These are phyloP conservation scores for Ammodytes marinus DNA, from an alignment of 2,113 vertebrate species.

Conservation along the genomic window DNA sequence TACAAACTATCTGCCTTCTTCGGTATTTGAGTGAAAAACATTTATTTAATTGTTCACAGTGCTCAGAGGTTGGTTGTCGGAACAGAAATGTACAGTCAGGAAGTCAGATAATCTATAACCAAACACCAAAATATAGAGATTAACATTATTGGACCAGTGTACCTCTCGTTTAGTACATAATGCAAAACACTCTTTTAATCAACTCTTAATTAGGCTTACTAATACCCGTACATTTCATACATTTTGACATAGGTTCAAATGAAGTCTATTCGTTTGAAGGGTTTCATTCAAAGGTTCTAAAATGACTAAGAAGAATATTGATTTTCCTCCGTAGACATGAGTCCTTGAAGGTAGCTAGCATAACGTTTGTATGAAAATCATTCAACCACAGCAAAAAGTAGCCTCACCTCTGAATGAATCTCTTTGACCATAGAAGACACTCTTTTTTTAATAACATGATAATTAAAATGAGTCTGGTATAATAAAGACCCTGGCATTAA, in stretches of 20 bases:
- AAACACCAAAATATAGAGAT: slow-evolving; percentile 22
- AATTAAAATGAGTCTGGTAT: slow-evolving; percentile 1
- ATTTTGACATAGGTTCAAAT: background rate
- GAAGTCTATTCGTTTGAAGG: background rate
- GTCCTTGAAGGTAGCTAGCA: background rate
- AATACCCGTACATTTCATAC: background rate
- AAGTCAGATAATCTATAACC: slow-evolving; percentile 23
- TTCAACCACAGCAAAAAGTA: no score
- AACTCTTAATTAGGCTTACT: background rate
- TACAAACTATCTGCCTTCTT: background rate
- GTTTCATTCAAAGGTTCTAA: background rate
- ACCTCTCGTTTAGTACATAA: background rate
- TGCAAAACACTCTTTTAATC: background rate
- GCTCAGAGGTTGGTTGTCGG: slow-evolving; percentile 63
- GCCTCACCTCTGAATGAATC: background rate
- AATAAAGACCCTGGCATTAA: slow-evolving; percentile 26
- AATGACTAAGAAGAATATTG: background rate
- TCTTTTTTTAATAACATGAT: background rate
- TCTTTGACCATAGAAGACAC: background rate
- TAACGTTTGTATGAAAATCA: no score
- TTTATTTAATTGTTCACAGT: slow-evolving; percentile 72
- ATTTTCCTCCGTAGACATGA: background rate
- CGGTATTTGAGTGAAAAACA: slow-evolving; percentile 37
- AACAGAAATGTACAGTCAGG: slow-evolving; percentile 57
- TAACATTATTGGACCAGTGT: background rate